Evolutionary conservation across 2,113 vertebrate genomes (phyloP).

Genomic region (Callipepla californica): DNA sequence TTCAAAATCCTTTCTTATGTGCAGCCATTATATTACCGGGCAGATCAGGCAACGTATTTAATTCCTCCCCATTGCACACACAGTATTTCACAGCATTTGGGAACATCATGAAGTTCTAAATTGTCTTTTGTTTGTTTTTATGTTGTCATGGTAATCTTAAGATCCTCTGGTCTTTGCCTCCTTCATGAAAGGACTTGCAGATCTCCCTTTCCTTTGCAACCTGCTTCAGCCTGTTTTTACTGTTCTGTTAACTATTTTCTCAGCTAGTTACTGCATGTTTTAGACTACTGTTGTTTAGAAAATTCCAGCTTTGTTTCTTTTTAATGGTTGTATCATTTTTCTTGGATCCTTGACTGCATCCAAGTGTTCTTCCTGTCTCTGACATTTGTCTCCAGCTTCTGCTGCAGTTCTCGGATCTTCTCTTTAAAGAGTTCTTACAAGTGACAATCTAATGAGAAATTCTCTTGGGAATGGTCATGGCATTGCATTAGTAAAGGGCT

Average conservation of each 20-base stretch:
- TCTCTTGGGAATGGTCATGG: not conserved
- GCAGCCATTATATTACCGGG: not conserved
- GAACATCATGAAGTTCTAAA: not conserved
- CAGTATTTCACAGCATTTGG: not conserved
- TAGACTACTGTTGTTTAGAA: not conserved
- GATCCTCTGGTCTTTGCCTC: not conserved
- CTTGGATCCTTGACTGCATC: not conserved
- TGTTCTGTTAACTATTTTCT: not conserved
- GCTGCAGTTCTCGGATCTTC: not conserved
- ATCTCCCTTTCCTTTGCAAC: not conserved
- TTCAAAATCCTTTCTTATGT: not conserved
- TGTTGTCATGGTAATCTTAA: not conserved
- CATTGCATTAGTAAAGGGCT: not conserved
- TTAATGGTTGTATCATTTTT: not conserved
- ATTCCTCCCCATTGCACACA: not conserved
- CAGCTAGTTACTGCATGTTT: not conserved
- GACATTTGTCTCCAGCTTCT: not conserved
- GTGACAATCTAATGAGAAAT: not conserved
- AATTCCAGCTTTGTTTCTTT: not conserved
- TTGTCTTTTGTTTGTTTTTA: not conserved
- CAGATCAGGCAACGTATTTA: not conserved
- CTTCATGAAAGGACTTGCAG: not conserved
- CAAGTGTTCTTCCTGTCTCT: not conserved
- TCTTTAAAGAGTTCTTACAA: not conserved
- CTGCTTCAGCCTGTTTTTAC: not conserved